Conservation (phyloP, 1,140 invertebrate species). For the Drosophila lacteicornis region DNA sequence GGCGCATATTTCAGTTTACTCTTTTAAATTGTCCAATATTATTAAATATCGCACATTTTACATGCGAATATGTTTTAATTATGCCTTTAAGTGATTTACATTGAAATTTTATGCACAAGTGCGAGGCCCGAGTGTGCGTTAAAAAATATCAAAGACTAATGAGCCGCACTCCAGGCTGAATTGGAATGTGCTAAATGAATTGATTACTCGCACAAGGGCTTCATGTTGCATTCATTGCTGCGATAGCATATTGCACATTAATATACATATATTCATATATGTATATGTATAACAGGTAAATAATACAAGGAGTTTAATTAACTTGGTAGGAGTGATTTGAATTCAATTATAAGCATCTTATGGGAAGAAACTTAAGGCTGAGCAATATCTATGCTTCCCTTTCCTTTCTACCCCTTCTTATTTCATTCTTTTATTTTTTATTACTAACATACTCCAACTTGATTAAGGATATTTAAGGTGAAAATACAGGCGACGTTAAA, state of each 20-base stretch:
- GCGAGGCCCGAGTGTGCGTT: neutral
- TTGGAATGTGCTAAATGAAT: slow-evolving; percentile 38
- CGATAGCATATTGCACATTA: neutral
- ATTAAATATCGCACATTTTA: slow-evolving; percentile 51
- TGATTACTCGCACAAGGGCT: slow-evolving; percentile 30
- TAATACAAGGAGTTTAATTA: neutral
- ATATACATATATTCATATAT: neutral
- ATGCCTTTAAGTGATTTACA: slow-evolving; percentile 71
- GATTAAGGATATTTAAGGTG: no score
- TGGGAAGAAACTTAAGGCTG: neutral
- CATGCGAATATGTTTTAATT: slow-evolving; percentile 73
- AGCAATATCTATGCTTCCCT: neutral
- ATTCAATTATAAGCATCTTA: no score
- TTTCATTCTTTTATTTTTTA: no score
- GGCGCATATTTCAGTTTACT: slow-evolving; percentile 20
- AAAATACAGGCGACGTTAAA: no score
- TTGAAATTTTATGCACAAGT: slow-evolving; percentile 38
- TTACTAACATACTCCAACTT: no score
- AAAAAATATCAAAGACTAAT: slow-evolving; percentile 48
- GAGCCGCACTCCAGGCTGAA: slow-evolving; percentile 35
- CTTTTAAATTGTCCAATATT: slow-evolving; percentile 27
- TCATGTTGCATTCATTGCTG: slow-evolving; percentile 20
- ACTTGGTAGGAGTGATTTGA: neutral
- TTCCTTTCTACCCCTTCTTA: no score
- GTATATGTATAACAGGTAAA: neutral